Conservation (phyloP, 2,888 invertebrate genomes). For the Leptinotarsa haldemani region DNA sequence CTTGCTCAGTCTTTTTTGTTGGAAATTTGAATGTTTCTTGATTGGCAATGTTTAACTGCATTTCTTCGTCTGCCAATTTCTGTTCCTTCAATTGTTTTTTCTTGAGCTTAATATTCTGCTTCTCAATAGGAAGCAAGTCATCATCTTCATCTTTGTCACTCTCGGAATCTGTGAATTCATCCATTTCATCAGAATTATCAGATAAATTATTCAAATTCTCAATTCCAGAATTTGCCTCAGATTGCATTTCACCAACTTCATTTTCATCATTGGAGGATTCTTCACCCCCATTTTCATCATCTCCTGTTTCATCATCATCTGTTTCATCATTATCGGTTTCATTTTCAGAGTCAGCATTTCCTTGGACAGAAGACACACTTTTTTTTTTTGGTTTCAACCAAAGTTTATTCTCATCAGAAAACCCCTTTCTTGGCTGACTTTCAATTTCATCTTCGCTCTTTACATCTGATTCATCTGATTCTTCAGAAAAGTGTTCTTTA, state of each 20-base stretch:
- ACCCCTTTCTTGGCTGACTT: constrained; percentile 63
- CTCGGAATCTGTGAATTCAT: constrained; percentile 43
- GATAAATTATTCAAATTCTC: constrained; percentile 58
- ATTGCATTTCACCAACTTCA: constrained; percentile 53
- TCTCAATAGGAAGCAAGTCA: constrained; percentile 88
- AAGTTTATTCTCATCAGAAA: constrained; percentile 77
- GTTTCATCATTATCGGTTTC: constrained; percentile 51
- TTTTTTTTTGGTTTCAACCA: constrained; percentile 76
- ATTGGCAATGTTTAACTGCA: constrained; percentile 82
- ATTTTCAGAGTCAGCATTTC: constrained; percentile 28
- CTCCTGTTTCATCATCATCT: constrained; percentile 54
- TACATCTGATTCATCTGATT: constrained; percentile 35
- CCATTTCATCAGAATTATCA: constrained; percentile 61
- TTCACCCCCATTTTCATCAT: constrained; percentile 57
- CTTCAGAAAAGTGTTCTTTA: no score
- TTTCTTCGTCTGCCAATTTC: constrained; percentile 83
- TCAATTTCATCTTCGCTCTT: constrained; percentile 57
- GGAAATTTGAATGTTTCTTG: constrained; percentile 86
- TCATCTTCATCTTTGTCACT: constrained; percentile 69
- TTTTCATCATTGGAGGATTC: constrained; percentile 21
- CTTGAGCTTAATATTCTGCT: constrained; percentile 80
- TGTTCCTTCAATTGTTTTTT: constrained; percentile 77
- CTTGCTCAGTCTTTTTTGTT: constrained; percentile 77
- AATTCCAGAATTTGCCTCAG: constrained; percentile 53
- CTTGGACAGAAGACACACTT: constrained; percentile 50